Base-by-base conservation (phyloP, 2,113 vertebrate genomes). In the Amia ocellicauda region DNA sequence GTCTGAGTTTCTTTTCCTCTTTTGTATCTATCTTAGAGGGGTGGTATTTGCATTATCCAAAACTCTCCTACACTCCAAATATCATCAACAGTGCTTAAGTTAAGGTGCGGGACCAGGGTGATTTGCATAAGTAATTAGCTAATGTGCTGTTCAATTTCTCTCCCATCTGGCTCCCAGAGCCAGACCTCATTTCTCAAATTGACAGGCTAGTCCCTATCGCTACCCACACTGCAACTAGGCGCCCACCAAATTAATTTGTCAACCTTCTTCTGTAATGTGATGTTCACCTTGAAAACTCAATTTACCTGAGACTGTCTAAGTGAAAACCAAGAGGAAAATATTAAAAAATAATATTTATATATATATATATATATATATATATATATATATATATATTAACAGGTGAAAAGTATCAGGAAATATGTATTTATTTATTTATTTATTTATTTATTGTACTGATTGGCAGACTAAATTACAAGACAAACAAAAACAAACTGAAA, bases 41-140 rank as follows among this genome's bases (percentile, higher is more conserved):
- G 29, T 58, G 56, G 26, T 77, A 74, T 84, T 81, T 81, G 79
- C 71, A 68, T 82, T 85, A 84, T 75, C 80, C 82, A 78, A 82
- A 78, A 81, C 70, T 79, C 80, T 74, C 72, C 73, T 63, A 62
- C 64, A 70, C 75, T 74, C 76, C 75, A 19, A 81, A 77, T 79
- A 81, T 81, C 85, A 76, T 81, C 77, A 82, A 58, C 69, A 74
- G 67, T 58, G 77, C 77, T 85, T 81, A 82, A 85, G 84, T 86
- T 87, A 85, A 86, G 86, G 84, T 83, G 83, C 81, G 81, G 80
- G 73, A 75, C 77, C 56, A 74, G 64, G 68, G 59, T 84, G 75
- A 88, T 89, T 88, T 89, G 87, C 87, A 90, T 90, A 84, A 86
- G 83, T 89, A 88, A 90, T 89, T 88, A 89, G 80, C 85, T 88